Conservation (phyloP, 2,888 invertebrate genomes). For the Scelioninae gen. 2 region DNA sequence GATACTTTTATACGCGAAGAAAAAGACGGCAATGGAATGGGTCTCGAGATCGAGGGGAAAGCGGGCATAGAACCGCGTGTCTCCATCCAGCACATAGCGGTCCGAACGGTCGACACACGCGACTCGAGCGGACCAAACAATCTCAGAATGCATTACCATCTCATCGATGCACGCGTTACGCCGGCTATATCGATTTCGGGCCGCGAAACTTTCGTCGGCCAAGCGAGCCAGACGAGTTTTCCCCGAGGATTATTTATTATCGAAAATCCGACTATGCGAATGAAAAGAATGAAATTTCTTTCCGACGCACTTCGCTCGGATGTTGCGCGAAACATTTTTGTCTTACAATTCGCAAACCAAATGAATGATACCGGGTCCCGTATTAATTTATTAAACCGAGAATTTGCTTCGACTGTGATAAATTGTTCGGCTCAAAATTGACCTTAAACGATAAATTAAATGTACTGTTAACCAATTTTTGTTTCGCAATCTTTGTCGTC, state of each 20-base stretch:
- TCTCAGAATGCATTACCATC: constrained; percentile 72
- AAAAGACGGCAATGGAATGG: constrained; percentile 64
- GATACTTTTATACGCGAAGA: constrained; percentile 56
- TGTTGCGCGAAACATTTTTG: constrained; percentile 47
- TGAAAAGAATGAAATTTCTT: constrained; percentile 55
- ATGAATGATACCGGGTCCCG: constrained; percentile 51
- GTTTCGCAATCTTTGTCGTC: constrained; percentile 16
- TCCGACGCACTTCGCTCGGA: constrained; percentile 34
- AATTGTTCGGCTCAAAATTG: constrained; percentile 48
- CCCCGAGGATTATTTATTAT: constrained; percentile 58
- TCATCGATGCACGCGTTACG: constrained; percentile 61
- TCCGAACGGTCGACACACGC: constrained; percentile 71
- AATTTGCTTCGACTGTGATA: constrained; percentile 44
- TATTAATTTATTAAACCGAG: constrained; percentile 55
- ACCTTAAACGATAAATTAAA: constrained; percentile 52
- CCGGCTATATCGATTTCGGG: constrained; percentile 60
- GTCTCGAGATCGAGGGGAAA: constrained; percentile 67
- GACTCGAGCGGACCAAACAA: constrained; percentile 64
- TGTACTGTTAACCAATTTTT: constrained; percentile 7
- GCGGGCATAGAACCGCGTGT: constrained; percentile 70
- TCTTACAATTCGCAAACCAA: constrained; percentile 53
- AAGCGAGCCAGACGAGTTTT: constrained; percentile 56
- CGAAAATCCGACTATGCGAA: constrained; percentile 50
- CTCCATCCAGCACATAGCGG: constrained; percentile 74
- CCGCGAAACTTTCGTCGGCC: constrained; percentile 54